Conservation (phyloP, 1,140 invertebrate genomes). For the Papilio polyxenes region DNA sequence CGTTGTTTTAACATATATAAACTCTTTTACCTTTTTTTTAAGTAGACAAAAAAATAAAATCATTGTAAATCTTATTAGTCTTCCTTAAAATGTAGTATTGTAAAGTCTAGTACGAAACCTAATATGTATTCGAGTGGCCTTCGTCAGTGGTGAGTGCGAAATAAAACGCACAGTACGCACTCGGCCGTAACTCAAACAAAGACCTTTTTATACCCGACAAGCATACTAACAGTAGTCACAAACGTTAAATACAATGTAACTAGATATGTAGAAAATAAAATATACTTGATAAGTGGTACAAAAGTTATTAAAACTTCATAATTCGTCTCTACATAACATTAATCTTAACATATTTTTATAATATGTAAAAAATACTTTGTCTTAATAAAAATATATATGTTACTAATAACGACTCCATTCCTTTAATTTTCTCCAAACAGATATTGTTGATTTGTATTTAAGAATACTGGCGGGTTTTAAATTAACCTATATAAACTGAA, state of each 20-base stretch:
- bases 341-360: no score
- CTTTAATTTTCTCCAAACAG: no score
- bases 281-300: background rate
- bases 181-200: conserved; percentile 34
- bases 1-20: no score
- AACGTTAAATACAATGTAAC: conserved; percentile 6
- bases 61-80: background rate
- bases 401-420: no score
- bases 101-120: background rate
- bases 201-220: conserved; percentile 6
- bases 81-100: background rate
- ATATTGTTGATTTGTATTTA: no score
- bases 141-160: background rate
- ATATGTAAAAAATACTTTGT: no score
- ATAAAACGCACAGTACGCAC: conserved; percentile 17
- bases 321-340: background rate
- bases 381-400: no score
- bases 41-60: no score
- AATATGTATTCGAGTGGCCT: conserved; percentile 30
- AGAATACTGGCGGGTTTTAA: no score
- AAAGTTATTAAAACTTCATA: no score
- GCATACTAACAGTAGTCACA: conserved; percentile 18
- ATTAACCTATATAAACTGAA: background rate
- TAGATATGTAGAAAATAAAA: background rate
- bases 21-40: no score